Conservation (phyloP, 2,113 vertebrate genomes). For the Lycaon pictus region DNA sequence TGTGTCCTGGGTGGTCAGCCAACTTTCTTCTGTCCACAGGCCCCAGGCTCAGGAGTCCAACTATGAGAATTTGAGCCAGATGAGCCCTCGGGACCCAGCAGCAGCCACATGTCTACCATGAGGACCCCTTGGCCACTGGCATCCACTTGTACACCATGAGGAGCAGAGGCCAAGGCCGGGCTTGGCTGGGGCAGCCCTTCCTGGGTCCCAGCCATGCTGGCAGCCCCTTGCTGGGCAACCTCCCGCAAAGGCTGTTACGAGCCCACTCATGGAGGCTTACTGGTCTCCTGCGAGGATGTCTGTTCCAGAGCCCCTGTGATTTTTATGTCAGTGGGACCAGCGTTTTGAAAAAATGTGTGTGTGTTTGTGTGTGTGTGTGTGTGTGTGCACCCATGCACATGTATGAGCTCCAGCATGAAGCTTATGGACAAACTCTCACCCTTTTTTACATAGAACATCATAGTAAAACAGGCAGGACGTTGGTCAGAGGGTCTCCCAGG, state of each 20-base stretch:
- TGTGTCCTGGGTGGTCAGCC: background rate
- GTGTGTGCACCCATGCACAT: background rate
- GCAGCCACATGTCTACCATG: background rate
- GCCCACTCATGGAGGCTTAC: background rate
- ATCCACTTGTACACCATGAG: background rate
- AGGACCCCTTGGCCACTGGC: background rate
- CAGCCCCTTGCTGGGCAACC: accelerated
- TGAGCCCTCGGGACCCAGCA: background rate
- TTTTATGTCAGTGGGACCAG: background rate
- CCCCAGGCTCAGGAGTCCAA: slow-evolving; percentile 84
- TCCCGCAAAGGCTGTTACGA: background rate
- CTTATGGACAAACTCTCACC: background rate
- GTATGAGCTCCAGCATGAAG: background rate
- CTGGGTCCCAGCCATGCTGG: background rate
- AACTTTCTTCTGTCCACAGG: slow-evolving; percentile 79
- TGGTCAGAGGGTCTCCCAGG: background rate
- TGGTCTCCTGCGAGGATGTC: background rate
- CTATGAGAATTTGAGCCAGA: slow-evolving; percentile 86
- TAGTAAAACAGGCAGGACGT: background rate
- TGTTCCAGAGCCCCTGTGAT: background rate
- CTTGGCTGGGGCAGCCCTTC: background rate
- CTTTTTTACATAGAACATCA: background rate
- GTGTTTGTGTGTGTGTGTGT: background rate
- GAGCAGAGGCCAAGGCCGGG: background rate
- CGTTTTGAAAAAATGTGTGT: background rate